Evolutionary conservation across 2,888 invertebrate genomes (phyloP).

Genomic region (Drosophila seclusa): DNA sequence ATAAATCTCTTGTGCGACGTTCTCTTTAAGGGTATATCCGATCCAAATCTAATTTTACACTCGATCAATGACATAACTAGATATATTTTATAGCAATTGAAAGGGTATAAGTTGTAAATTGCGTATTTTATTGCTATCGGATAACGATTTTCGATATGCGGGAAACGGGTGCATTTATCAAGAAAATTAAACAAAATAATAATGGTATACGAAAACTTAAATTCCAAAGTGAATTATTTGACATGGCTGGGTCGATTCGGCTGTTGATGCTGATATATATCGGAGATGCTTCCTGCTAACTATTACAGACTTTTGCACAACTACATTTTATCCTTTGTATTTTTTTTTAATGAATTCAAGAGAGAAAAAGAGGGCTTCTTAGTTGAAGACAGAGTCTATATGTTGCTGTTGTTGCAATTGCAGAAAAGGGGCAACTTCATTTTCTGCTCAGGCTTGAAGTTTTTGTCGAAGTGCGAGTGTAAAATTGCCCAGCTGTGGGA

Average conservation of each 20-base stretch:
- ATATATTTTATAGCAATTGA: not conserved
- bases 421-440: conserved; percentile 66
- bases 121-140: too few species aligned
- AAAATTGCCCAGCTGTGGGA: conserved; percentile 75
- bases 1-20: not conserved
- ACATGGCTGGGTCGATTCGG: not conserved
- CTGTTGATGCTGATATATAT: not conserved
- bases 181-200: too few species aligned
- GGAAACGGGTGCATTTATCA: too few species aligned
- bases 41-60: not conserved
- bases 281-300: not conserved
- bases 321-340: not conserved
- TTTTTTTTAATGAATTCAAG: not conserved
- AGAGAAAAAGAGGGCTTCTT: conserved; percentile 2
- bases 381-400: conserved; percentile 8
- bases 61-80: not conserved
- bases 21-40: not conserved
- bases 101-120: not conserved
- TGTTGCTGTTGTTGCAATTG: not conserved
- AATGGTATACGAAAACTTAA: too few species aligned
- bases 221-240: not conserved
- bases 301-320: not conserved
- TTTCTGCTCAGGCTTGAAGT: conserved; percentile 82
- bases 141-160: too few species aligned
- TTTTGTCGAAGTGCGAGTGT: conserved; percentile 53